phyloP scores from a whole-genome alignment of 2,888 invertebrate genomes.

The Ischnura elegans region DNA sequence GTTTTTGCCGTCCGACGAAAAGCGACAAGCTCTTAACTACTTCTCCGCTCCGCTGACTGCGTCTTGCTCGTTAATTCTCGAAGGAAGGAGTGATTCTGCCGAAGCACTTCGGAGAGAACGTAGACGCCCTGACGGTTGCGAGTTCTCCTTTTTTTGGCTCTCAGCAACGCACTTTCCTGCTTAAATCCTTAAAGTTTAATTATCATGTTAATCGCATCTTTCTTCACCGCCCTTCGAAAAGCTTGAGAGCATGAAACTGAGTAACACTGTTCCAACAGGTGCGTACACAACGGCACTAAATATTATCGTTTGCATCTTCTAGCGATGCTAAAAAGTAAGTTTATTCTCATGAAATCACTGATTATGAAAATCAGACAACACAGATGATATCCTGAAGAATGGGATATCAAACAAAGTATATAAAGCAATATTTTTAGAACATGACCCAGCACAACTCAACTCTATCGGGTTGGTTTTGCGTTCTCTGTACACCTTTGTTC shows the following conservation, averaged over 20 bases:
- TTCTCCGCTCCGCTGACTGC: background rate
- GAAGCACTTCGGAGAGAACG: background rate
- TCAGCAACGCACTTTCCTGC: background rate
- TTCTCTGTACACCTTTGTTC: no score
- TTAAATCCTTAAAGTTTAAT: background rate
- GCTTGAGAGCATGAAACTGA: background rate
- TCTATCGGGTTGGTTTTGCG: no score
- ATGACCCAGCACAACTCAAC: no score
- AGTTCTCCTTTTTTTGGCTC: background rate
- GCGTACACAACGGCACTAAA: no score
- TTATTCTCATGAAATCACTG: no score
- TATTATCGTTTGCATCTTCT: no score
- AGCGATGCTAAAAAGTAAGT: no score
- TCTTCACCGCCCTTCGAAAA: background rate
- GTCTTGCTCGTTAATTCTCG: background rate
- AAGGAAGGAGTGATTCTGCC: background rate
- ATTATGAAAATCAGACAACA: no score
- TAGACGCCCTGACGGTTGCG: background rate
- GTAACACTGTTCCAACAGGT: no score
- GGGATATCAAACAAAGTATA: no score
- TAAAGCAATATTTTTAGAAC: no score
- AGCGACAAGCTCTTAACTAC: background rate
- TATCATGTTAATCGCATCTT: background rate
- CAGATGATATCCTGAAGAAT: no score
- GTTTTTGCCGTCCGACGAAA: background rate